phyloP scores from a whole-genome alignment of 2,113 vertebrate species.

The Pseudolaguvia tuberculata region DNA sequence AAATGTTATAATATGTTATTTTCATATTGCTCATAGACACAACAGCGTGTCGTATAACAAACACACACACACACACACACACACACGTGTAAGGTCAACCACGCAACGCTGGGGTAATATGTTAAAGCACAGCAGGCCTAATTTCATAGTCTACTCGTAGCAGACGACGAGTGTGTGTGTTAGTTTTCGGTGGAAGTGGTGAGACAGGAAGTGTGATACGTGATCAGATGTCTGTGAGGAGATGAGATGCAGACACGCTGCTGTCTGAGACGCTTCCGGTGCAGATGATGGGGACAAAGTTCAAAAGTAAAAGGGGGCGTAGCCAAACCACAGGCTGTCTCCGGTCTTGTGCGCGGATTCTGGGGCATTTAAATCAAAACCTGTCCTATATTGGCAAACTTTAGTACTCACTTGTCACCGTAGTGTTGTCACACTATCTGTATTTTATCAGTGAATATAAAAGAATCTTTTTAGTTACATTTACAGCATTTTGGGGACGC shows the following conservation, averaged over 20 bases:
- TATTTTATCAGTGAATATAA: neutral
- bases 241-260: conserved; percentile 20
- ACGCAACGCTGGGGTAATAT: neutral
- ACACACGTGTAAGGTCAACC: conserved; percentile 33
- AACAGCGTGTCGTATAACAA: neutral
- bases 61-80: no score
- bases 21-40: conserved; percentile 2
- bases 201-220: conserved; percentile 37
- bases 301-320: neutral
- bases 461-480: no score
- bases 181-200: conserved; percentile 32
- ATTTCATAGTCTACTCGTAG: conserved; percentile 7
- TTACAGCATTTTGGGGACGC: no score
- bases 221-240: conserved; percentile 23
- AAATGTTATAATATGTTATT: neutral
- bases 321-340: neutral
- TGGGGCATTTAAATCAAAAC: neutral
- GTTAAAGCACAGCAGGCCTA: neutral
- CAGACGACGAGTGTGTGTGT: conserved; percentile 3
- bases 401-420: neutral
- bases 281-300: conserved; percentile 23
- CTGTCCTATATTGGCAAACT: no score
- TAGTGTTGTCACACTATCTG: neutral
- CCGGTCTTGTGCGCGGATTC: neutral
- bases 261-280: conserved; percentile 38